phyloP scores from a whole-genome alignment of 64 coral and sea anemone genomes.

The Actinia equina region DNA sequence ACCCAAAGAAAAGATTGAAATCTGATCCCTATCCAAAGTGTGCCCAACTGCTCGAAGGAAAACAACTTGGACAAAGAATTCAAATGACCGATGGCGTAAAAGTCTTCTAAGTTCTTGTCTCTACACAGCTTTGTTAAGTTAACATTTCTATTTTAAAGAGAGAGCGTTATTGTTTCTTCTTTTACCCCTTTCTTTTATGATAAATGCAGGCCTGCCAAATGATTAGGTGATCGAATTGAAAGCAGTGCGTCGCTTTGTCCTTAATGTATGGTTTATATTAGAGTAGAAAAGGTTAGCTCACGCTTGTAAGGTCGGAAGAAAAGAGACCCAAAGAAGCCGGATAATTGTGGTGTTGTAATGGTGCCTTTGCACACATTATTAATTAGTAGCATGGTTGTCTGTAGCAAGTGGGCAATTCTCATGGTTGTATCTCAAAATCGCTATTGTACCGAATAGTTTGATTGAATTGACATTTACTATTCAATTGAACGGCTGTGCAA shows the following conservation, averaged over 20 bases:
- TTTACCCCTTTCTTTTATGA: not conserved
- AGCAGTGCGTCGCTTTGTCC: not conserved
- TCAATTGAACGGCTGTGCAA: not conserved
- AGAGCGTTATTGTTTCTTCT: not conserved
- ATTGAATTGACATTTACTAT: constrained; percentile 11
- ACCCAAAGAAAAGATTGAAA: not conserved
- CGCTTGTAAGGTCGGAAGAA: not conserved
- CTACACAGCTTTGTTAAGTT: constrained; percentile 24
- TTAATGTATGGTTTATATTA: not conserved
- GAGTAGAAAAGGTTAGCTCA: not conserved
- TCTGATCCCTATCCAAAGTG: not conserved
- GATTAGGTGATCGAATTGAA: not conserved
- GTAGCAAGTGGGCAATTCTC: constrained; percentile 11
- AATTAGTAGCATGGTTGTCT: constrained; percentile 19
- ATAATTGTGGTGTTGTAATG: constrained; percentile 7
- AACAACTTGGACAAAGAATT: constrained; percentile 6
- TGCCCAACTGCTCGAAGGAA: not conserved
- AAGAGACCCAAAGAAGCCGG: not conserved
- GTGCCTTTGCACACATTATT: not conserved
- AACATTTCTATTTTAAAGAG: not conserved
- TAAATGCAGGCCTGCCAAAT: not conserved
- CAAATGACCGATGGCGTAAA: not conserved
- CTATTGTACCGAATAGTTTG: constrained; percentile 10
- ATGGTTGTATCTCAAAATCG: constrained; percentile 1
- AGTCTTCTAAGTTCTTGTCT: not conserved